A percentile compares a stretch with the other conserved stretches of the same genome.
These are phyloP conservation scores for Macquaria ambigua DNA, from an alignment of 2,113 vertebrate genomes.

Conservation along the genomic window DNA sequence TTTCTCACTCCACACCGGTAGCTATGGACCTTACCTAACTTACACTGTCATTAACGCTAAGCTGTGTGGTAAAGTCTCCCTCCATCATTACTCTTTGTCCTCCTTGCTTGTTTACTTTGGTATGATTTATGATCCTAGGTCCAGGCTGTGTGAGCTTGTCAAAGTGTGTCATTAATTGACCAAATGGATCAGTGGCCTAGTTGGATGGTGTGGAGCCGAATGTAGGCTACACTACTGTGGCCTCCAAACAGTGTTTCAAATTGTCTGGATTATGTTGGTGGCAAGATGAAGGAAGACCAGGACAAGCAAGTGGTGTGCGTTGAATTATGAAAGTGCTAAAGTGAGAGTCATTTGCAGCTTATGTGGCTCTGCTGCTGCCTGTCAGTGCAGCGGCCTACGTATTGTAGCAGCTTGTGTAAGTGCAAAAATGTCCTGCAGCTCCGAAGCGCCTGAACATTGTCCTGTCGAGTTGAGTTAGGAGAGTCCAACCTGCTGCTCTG, in stretches of 20 bases:
- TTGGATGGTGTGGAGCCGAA: not conserved
- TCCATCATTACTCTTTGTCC: constrained; percentile 9
- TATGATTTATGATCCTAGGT: constrained; percentile 37
- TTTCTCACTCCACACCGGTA: not conserved
- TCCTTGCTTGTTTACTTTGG: constrained; percentile 4
- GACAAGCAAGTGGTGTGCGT: not conserved
- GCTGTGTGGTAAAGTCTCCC: constrained; percentile 2
- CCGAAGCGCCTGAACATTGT: constrained; percentile 26
- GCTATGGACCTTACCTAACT: not conserved
- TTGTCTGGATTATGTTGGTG: constrained; percentile 6
- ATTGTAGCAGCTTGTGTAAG: constrained; percentile 56
- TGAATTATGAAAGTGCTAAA: constrained; percentile 38
- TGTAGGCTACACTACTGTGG: not conserved
- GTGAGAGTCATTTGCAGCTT: constrained; percentile 41
- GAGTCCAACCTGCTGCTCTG: constrained; percentile 43
- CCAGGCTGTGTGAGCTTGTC: not conserved
- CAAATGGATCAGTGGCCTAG: constrained; percentile 32
- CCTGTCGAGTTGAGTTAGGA: constrained; percentile 29
- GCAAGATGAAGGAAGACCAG: not conserved
- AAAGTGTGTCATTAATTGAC: constrained; percentile 30
- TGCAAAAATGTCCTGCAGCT: constrained; percentile 54
- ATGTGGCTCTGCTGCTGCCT: constrained; percentile 46
- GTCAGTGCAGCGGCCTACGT: constrained; percentile 35
- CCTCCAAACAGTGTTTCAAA: constrained; percentile 4
- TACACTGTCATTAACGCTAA: constrained; percentile 22